Evolutionary conservation across 1,140 invertebrate species (phyloP).

Genomic region (Megalopta genalis): DNA sequence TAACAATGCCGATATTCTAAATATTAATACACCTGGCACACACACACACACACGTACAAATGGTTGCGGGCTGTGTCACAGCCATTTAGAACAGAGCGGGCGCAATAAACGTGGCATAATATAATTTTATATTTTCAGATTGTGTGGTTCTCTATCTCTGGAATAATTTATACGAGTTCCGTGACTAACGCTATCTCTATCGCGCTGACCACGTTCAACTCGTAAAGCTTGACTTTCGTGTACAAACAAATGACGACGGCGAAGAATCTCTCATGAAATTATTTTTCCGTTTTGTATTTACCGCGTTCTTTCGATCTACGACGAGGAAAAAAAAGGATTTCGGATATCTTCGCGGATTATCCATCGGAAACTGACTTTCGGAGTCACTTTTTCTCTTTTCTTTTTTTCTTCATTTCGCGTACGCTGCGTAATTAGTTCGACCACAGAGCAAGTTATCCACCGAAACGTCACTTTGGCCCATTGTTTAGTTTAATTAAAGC

Average conservation of each 20-base stretch:
- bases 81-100: background rate
- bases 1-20: no score
- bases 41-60: no score
- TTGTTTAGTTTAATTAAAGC: slow-evolving; percentile 43
- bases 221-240: slow-evolving; percentile 4
- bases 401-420: background rate
- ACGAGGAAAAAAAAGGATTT: no score
- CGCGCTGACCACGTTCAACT: background rate
- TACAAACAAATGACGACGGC: background rate
- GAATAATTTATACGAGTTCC: background rate
- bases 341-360: no score
- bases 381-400: no score
- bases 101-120: background rate
- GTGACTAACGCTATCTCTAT: slow-evolving; percentile 14
- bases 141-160: background rate
- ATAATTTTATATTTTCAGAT: background rate
- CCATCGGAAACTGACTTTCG: no score
- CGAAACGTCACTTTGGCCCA: slow-evolving; percentile 7
- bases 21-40: no score
- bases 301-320: no score
- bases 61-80: no score
- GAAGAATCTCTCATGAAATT: background rate
- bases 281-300: no score
- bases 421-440: background rate
- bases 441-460: background rate